Evolutionary conservation across 2,888 invertebrate genomes (phyloP).

Genomic region (Muscina levida): DNA sequence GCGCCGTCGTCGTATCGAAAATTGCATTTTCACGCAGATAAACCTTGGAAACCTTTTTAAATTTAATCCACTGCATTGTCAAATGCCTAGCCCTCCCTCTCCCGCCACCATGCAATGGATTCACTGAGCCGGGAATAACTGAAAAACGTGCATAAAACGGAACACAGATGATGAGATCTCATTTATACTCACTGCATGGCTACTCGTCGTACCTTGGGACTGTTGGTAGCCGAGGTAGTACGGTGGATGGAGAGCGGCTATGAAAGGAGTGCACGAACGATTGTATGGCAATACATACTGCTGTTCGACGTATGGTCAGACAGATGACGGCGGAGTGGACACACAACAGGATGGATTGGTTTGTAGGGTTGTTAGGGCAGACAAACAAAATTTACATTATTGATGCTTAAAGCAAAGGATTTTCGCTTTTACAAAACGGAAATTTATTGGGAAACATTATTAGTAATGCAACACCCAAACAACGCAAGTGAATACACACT

Average conservation of each 20-base stretch:
- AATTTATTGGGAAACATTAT: constrained; percentile 43
- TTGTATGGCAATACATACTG: not conserved
- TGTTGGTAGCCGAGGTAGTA: not conserved
- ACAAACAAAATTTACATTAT: constrained; percentile 16
- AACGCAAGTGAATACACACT: not conserved
- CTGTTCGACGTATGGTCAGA: not conserved
- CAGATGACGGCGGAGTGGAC: not conserved
- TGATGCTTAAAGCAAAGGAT: constrained; percentile 38
- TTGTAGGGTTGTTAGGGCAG: constrained; percentile 5
- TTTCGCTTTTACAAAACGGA: constrained; percentile 37
- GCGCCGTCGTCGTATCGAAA: not conserved
- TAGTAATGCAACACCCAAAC: constrained; percentile 37
- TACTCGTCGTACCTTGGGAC: not conserved
- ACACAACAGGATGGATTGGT: not conserved
- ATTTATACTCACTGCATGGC: too few species aligned
- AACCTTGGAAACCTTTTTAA: constrained; percentile 39
- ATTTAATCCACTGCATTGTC: constrained; percentile 56
- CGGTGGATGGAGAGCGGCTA: not conserved
- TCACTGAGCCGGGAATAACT: constrained; percentile 10
- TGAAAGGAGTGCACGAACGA: not conserved
- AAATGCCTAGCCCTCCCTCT: constrained; percentile 19
- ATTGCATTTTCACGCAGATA: constrained; percentile 6
- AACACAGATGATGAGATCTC: constrained; percentile 39
- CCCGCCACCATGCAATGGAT: too few species aligned
- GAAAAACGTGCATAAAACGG: constrained; percentile 18